Evolutionary conservation across 2,888 invertebrate species (phyloP).

Genomic region (Nasonia oneida): DNA sequence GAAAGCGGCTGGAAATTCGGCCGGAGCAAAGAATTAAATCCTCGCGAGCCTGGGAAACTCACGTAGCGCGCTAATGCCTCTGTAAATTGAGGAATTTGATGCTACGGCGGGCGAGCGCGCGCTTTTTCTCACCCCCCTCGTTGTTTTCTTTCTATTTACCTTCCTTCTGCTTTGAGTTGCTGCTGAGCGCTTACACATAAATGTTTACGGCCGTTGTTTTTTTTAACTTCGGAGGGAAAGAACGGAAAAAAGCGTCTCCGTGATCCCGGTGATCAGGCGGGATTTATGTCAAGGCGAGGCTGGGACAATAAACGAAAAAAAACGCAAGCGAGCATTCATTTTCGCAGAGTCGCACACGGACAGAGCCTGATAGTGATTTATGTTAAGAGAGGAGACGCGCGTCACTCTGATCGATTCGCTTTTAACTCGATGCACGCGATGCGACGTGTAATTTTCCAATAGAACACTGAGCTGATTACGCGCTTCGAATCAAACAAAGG

Average conservation of each 20-base stretch:
- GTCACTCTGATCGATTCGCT: slow-evolving; percentile 5
- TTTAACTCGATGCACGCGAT: background rate
- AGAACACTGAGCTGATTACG: background rate
- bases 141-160: background rate
- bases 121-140: slow-evolving; percentile 4
- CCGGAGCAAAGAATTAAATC: slow-evolving; percentile 51
- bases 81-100: slow-evolving; percentile 58
- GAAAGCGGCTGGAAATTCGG: slow-evolving; percentile 39
- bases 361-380: slow-evolving; percentile 28
- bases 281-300: slow-evolving; percentile 28
- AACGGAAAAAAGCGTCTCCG: slow-evolving; percentile 16
- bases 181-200: slow-evolving; percentile 3
- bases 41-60: slow-evolving; percentile 34
- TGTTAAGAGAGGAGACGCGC: background rate
- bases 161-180: slow-evolving; percentile 1
- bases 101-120: slow-evolving; percentile 39
- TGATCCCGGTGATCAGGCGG: slow-evolving; percentile 33
- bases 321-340: slow-evolving; percentile 36
- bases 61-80: slow-evolving; percentile 54
- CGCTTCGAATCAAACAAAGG: no score
- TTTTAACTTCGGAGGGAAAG: background rate
- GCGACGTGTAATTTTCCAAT: background rate
- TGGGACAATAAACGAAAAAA: slow-evolving; percentile 39
- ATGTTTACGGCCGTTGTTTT: slow-evolving; percentile 42
- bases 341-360: background rate